Evolutionary conservation across 2,888 invertebrate species (phyloP), one percentile per base, ranked within the genome.

Genomic region (Pseudococcus viburni): DNA sequence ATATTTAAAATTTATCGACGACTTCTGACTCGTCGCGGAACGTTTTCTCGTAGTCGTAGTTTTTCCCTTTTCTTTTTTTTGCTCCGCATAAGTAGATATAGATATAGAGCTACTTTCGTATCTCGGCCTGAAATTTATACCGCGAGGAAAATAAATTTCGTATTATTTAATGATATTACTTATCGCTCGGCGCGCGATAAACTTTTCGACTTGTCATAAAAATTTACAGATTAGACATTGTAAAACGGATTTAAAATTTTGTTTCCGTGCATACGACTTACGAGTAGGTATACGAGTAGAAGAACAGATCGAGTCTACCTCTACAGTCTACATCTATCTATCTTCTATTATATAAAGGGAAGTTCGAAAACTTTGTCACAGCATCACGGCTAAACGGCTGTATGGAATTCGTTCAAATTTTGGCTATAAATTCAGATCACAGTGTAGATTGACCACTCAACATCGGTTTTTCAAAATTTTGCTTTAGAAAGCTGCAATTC

Each of bases 1-100:
- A 77, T 77, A 77, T 77, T 77, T 42, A 42, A 42, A 77, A 77
- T 77, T 77, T 77, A 77, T 77, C 77, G 77, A 77, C 17, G 77
- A 77, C 42, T 77, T 42, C n/a, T 42, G 42, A 77, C 77, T 55
- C n/a, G 55, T 68, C 26, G 26, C 68, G 68, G 42, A 42, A 9
- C 42, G 42, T 42, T 42, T 42, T 42, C 42, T 9, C 5, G 26
- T 33, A 33, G 26, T 3, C 26, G 26, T 33, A 33, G 26, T 33
- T 33, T 33, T 33, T 33, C 26, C 26, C 3, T 33, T 33, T 33
- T 33, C 3, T 33, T 33, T 33, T 2, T 33, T 33, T 19, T 64
- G 7, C 64, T 19, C 64, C 39, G 15, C 77, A 12, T 4, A 51
- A 51, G 26, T 33, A 3, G 26, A 33, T 33, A 33, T 3, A 33